phyloP scores from a whole-genome alignment of 2,888 invertebrate species.

The Chrysolina haemoptera region DNA sequence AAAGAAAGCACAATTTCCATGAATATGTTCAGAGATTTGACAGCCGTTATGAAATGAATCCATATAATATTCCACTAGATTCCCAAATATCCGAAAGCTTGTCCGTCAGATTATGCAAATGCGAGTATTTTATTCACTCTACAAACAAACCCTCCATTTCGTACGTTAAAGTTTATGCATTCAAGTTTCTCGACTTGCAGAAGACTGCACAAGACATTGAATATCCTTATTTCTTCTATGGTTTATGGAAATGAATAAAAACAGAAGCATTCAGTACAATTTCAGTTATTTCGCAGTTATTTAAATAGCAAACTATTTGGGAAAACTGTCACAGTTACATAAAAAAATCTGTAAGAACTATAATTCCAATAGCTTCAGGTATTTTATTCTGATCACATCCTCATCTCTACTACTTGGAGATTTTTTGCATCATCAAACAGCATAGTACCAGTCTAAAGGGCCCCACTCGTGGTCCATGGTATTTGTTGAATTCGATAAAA shows the following conservation, averaged over 20 bases:
- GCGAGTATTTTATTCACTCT: slow-evolving; percentile 5
- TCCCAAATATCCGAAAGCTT: not conserved
- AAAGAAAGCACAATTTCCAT: not conserved
- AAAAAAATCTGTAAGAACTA: no score
- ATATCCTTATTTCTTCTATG: not conserved
- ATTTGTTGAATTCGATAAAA: no score
- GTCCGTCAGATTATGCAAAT: not conserved
- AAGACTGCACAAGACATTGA: not conserved
- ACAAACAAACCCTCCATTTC: not conserved
- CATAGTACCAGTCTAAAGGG: no score
- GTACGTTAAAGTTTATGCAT: not conserved
- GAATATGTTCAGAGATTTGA: not conserved
- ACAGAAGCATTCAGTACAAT: not conserved
- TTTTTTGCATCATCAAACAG: no score
- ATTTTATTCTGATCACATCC: no score
- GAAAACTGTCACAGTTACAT: no score
- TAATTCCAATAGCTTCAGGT: no score
- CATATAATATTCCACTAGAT: not conserved
- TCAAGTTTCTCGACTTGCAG: not conserved
- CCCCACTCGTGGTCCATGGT: no score
- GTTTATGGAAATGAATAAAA: not conserved
- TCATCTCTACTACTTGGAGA: no score
- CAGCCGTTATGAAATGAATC: not conserved
- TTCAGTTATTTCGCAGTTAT: not conserved
- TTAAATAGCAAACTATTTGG: no score